Conservation (phyloP, 2,888 invertebrate genomes). For the Calephelis perditalis region DNA sequence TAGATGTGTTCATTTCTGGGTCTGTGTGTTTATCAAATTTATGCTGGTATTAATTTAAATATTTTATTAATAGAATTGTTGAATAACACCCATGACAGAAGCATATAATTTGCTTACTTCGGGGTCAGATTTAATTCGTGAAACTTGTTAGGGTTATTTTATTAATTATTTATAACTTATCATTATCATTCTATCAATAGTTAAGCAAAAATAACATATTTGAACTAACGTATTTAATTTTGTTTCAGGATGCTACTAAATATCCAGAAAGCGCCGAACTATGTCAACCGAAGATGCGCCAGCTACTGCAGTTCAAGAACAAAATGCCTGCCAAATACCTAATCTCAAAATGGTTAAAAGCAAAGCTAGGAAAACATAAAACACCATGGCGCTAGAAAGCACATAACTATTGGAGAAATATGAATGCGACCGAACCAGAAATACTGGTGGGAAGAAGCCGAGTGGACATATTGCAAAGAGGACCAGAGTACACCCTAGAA, state of each 20-base stretch:
- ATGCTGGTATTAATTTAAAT: too few relatives aligned
- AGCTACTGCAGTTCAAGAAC: conserved; percentile 55
- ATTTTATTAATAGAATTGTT: too few relatives aligned
- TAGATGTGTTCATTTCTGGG: too few relatives aligned
- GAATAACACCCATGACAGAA: too few relatives aligned
- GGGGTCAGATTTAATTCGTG: too few relatives aligned
- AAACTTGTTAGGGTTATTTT: too few relatives aligned
- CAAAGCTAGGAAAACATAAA: conserved; percentile 71
- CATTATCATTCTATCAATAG: too few relatives aligned
- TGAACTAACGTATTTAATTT: conserved; percentile 31
- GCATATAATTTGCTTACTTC: too few relatives aligned
- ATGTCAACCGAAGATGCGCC: conserved; percentile 64
- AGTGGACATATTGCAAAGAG: conserved; percentile 52
- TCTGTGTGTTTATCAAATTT: too few relatives aligned
- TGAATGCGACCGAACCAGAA: conserved; percentile 62
- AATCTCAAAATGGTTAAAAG: conserved; percentile 72
- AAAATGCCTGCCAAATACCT: conserved; percentile 72
- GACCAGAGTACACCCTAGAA: conserved; percentile 53
- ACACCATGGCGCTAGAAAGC: conserved; percentile 65
- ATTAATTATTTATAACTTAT: too few relatives aligned
- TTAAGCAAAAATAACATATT: too few relatives aligned
- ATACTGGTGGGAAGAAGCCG: conserved; percentile 67
- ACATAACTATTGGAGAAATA: conserved; percentile 63
- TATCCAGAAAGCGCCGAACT: conserved; percentile 40
- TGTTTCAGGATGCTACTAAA: conserved; percentile 56